phyloP scores from a whole-genome alignment of 2,797 vertebrate genomes.

The Tinamus major region DNA sequence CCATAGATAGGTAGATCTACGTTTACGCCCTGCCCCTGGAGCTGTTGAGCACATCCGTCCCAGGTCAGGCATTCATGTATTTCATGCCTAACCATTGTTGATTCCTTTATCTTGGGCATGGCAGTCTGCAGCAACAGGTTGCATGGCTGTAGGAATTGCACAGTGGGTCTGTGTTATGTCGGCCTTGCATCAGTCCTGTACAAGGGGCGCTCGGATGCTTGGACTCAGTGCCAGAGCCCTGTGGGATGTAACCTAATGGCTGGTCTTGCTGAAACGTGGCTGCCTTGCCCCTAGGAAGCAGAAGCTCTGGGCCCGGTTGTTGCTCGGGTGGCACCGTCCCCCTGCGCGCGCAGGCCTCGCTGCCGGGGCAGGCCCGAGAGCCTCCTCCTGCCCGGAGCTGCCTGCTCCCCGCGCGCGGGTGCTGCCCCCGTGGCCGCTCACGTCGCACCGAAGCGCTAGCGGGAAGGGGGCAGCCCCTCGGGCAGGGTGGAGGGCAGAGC shows the following conservation, averaged over 20 bases:
- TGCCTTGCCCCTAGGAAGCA: not conserved
- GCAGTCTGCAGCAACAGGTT: not conserved
- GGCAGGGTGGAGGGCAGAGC: not conserved
- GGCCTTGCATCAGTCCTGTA: not conserved
- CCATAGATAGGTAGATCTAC: not conserved
- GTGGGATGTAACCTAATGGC: not conserved
- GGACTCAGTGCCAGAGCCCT: not conserved
- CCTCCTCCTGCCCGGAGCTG: not conserved
- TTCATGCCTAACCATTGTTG: not conserved
- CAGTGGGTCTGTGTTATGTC: not conserved
- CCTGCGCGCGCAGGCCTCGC: not conserved
- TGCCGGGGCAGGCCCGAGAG: fast-evolving
- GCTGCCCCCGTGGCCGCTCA: not conserved
- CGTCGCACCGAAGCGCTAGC: fast-evolving
- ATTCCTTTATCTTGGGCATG: fast-evolving
- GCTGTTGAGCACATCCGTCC: not conserved
- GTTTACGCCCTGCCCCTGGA: not conserved
- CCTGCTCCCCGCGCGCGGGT: fast-evolving
- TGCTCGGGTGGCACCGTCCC: not conserved
- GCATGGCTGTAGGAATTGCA: not conserved
- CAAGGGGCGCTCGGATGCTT: not conserved
- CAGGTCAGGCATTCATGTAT: fast-evolving
- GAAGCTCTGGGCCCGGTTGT: not conserved
- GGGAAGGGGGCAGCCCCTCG: not conserved
- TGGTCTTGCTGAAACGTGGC: not conserved